Conservation (phyloP, 2,888 invertebrate species). For the Drosophila mayaguana region DNA sequence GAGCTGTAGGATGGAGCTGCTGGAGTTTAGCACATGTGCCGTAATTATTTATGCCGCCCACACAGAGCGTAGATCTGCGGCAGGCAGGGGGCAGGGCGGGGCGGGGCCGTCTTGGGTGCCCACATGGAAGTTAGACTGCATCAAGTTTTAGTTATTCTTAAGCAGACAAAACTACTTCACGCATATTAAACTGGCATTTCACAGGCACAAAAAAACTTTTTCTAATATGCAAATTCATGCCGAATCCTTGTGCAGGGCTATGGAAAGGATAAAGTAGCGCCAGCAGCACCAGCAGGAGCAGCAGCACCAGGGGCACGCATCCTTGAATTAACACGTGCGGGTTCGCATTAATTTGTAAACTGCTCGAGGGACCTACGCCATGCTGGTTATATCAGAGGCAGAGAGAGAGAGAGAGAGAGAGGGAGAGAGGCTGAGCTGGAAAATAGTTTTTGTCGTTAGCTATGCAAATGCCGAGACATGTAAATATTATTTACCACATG, state of each 20-base stretch:
- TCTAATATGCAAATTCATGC: slow-evolving; percentile 79
- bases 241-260: slow-evolving; percentile 52
- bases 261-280: slow-evolving; percentile 57
- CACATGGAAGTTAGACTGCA: slow-evolving; percentile 60
- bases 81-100: not conserved
- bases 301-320: slow-evolving; percentile 60
- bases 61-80: slow-evolving; percentile 32
- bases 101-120: slow-evolving; percentile 9
- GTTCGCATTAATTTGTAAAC: slow-evolving; percentile 76
- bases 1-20: not conserved
- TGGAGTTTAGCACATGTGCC: slow-evolving; percentile 28
- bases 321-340: slow-evolving; percentile 80
- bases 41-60: slow-evolving; percentile 78
- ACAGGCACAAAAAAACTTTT: slow-evolving; percentile 74
- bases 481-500: slow-evolving; percentile 79
- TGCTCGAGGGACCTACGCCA: slow-evolving; percentile 49
- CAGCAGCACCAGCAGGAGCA: slow-evolving; percentile 36
- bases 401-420: not conserved
- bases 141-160: slow-evolving; percentile 72
- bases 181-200: slow-evolving; percentile 81
- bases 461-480: slow-evolving; percentile 72
- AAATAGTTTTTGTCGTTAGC: slow-evolving; percentile 76
- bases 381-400: slow-evolving; percentile 17
- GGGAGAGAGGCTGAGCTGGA: not conserved
- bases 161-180: slow-evolving; percentile 76